Evolutionary conservation across 1,140 invertebrate species (phyloP), one percentile per base, ranked within the genome.

Genomic region (Pissodes strobi): DNA sequence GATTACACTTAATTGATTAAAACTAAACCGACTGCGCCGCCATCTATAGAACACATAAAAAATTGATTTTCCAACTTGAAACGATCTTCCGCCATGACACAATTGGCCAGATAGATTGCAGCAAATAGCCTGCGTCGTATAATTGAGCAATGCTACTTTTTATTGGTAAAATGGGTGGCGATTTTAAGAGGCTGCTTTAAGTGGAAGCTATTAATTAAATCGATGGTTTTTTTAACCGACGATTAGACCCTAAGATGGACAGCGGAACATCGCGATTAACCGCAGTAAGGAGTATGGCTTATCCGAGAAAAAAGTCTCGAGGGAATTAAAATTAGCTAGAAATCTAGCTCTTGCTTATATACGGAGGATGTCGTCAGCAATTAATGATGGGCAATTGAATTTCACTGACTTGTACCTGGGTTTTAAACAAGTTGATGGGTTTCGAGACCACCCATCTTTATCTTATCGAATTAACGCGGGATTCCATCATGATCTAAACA

Each of bases 1-100:
- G 48, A 66, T 66, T 66, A 66, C 37, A 19, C 23, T 61, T 66
- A 66, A 66, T 66, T 61, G 64, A 60, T 61, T 66, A 52, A 48
- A 66, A 61, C 53, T 59, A 62, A 66, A 66, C 52, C 34, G 58
- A 70, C 27, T 60, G 68, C 66, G 65, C 64, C 53, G 27, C 59
- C 65, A 69, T 57, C 68, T 66, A 69, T 15, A 67, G 59, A 66
- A 38, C 38, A 27, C 25, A 23, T 48, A 70, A 68, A 68, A 68
- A 68, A 68, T 62, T 39, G 64, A 68, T 68, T 61, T 61, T 65
- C 67, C 67, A 60, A 64, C 59, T 65, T 56, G 19, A 70, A 63
- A 63, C 53, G 64, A 62, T 55, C 37, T 56, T 56, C 60, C 64
- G 66, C 64, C 68, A 66, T 66, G 55, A 34, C 45, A 51, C 57